These are phyloP conservation scores for Sylvilagus bachmani DNA, from an alignment of 2,113 vertebrate species.

Conservation along the genomic window DNA sequence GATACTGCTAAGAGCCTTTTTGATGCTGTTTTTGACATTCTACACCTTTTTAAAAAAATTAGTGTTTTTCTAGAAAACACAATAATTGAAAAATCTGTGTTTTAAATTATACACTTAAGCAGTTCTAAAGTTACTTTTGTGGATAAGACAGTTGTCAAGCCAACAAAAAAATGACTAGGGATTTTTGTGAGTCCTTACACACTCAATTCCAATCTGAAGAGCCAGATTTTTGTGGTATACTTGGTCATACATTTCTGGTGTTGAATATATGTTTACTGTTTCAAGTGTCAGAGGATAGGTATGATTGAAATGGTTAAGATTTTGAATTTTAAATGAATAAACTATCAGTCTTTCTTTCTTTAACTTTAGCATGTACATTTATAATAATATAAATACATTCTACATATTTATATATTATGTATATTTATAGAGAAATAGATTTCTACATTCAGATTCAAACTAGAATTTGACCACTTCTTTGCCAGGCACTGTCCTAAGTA, in stretches of 20 bases:
- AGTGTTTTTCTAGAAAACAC: conserved; percentile 44
- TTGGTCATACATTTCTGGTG: conserved; percentile 43
- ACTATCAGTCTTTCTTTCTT: neutral
- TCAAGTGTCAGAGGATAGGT: neutral
- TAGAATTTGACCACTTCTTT: neutral
- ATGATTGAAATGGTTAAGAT: neutral
- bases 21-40: conserved; percentile 33
- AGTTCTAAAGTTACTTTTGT: conserved; percentile 58
- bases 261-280: conserved; percentile 35
- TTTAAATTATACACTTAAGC: conserved; percentile 32
- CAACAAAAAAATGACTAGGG: conserved; percentile 15
- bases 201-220: conserved; percentile 22
- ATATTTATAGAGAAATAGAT: neutral
- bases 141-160: conserved; percentile 32
- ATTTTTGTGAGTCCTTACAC: neutral
- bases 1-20: neutral
- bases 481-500: neutral
- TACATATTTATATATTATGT: neutral
- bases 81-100: neutral
- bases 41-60: conserved; percentile 9
- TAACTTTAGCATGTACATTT: too few relatives aligned
- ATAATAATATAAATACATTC: too few relatives aligned
- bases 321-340: conserved; percentile 26
- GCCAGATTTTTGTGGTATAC: neutral
- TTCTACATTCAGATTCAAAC: neutral